Percentiles rank a stretch among this genome's conserved stretches.
phyloP scores from a whole-genome alignment of 2,113 vertebrate genomes.

The Speoplatyrhinus poulsoni region DNA sequence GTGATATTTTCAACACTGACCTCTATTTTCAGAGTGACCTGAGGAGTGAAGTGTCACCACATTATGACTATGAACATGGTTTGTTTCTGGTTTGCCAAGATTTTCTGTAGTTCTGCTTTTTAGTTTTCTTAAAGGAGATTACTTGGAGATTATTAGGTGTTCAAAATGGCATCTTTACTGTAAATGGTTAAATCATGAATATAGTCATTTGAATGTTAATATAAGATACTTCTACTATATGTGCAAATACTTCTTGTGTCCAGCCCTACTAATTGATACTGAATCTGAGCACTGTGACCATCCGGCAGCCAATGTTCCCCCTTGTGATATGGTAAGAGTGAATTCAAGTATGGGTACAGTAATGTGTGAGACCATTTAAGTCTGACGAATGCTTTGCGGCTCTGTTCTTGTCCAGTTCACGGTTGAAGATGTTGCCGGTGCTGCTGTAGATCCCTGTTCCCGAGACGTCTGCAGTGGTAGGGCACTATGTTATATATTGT shows the following conservation, averaged over 20 bases:
- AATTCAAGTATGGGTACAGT: background rate
- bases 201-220: background rate
- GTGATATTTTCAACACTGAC: background rate
- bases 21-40: background rate
- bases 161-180: background rate
- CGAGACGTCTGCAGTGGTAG: constrained; percentile 32
- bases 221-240: background rate
- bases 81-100: background rate
- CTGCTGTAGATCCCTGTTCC: constrained; percentile 9
- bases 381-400: background rate
- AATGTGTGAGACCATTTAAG: background rate
- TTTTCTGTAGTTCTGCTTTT: no score
- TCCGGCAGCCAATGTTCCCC: background rate
- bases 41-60: background rate
- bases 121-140: background rate
- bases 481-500: background rate
- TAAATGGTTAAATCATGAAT: background rate
- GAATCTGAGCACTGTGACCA: constrained; percentile 1
- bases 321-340: constrained; percentile 25
- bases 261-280: constrained; percentile 8
- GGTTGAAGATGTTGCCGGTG: background rate
- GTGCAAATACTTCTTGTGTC: background rate
- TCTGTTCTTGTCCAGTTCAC: background rate
- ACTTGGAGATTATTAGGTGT: background rate
- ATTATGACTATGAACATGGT: constrained; percentile 10